Base-by-base conservation (phyloP, 2,888 invertebrate genomes). In the Lycophotia porphyrea region DNA sequence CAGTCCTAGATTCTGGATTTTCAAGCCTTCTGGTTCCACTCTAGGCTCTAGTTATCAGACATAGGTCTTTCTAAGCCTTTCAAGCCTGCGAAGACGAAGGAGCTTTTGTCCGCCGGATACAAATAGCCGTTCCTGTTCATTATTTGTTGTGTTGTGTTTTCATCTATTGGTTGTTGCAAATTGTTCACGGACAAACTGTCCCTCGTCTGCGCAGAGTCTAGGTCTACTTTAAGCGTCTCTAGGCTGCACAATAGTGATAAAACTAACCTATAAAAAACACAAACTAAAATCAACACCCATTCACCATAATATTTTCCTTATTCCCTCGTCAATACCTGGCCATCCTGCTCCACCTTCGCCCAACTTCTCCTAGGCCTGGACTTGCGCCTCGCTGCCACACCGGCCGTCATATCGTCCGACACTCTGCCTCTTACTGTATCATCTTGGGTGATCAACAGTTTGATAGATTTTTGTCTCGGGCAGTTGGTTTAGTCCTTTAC, bases 291-390 rank as follows among this genome's bases (percentile, higher is more conserved):
- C 63, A 77, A 66, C 63, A 65, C 76, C 69, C 73, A 75, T 61
- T 78, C 66, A 73, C 72, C 61, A 65, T 69, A 71, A 49, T 70
- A 74, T 36, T 24, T 36, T 75, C 49, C 70, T 52, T 64, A 81
- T 64, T 84, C 75, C 79, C 66, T 69, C 74, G 24, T 74, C 52
- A 72, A 76, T 93, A 95, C 95, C 95, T 95, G 95, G 77, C 92
- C 93, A 87, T 95, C 95, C n/a, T 91, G 92, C 47, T 95, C 95
- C 42, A 96, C 91, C 69, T 94, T 94, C 44, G 95, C 95, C 96
- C 96, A 96, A 86, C 95, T 95, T 66, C 92, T 88, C 74, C 93
- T 87, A 39, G 94, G 88, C 84, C 93, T 91, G 58, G 94, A 89
- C 90, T 96, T 95, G 84, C 96, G 90, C 73, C 95, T 90, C 24